These are phyloP conservation scores for Mnemiopsis leidyi DNA, from an alignment of 37 sponge, comb jelly and placozoan species.

Conservation along the genomic window DNA sequence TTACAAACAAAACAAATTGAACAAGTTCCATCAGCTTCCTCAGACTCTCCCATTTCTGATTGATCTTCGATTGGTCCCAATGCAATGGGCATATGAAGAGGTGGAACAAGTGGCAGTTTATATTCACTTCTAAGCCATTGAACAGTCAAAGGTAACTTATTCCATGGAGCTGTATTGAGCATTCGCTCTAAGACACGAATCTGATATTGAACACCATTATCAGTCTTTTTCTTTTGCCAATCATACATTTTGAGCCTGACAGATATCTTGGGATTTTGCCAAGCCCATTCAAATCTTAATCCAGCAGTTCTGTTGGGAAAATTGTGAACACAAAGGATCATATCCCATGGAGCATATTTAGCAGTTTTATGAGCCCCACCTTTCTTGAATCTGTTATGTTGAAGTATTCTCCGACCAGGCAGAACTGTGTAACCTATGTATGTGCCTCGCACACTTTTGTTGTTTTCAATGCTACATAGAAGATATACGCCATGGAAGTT, in stretches of 20 bases:
- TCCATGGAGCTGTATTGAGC: neutral
- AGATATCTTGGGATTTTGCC: slow-evolving; percentile 42
- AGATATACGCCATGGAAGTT: slow-evolving; percentile 29
- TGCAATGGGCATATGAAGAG: slow-evolving; percentile 25
- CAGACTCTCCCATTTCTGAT: neutral
- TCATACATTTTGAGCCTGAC: neutral
- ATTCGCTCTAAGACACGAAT: slow-evolving; percentile 4
- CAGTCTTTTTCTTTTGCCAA: slow-evolving; percentile 29
- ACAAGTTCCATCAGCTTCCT: neutral
- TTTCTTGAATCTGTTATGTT: slow-evolving; percentile 10
- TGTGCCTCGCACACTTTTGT: neutral
- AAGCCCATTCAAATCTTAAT: slow-evolving; percentile 21
- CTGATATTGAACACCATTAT: slow-evolving; percentile 24
- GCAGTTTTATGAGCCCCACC: slow-evolving; percentile 53
- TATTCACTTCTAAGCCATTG: slow-evolving; percentile 42
- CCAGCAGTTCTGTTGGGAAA: slow-evolving; percentile 27
- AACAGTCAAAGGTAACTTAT: neutral
- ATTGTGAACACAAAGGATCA: slow-evolving; percentile 20
- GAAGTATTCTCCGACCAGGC: slow-evolving; percentile 18
- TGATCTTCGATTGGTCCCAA: slow-evolving; percentile 2
- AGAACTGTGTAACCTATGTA: slow-evolving; percentile 30
- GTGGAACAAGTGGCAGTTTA: neutral
- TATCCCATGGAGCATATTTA: slow-evolving; percentile 48
- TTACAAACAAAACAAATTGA: neutral
- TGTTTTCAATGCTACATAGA: neutral